Percentiles rank a stretch among this genome's conserved stretches.
These are phyloP conservation scores for Oegoconia quadripuncta DNA, from an alignment of 2,888 invertebrate species.

Conservation along the genomic window DNA sequence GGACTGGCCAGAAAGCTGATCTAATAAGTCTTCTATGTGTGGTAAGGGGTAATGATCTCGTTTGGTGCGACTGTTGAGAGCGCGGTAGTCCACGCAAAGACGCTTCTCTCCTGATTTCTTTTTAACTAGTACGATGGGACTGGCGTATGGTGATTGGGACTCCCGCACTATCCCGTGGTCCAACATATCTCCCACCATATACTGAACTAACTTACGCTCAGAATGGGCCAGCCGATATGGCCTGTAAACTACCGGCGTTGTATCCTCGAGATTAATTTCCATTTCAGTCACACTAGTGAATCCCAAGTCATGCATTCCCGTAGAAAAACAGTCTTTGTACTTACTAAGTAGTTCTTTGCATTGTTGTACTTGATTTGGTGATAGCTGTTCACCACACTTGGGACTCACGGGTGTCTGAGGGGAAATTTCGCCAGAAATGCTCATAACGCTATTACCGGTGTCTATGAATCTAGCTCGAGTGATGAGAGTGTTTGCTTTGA, in stretches of 20 bases:
- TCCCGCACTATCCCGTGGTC: slow-evolving; percentile 21
- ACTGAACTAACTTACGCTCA: slow-evolving; percentile 14
- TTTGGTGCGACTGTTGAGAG: slow-evolving; percentile 18
- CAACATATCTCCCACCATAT: slow-evolving; percentile 21
- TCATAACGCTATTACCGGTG: not conserved
- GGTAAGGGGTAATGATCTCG: slow-evolving; percentile 21
- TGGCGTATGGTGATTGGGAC: slow-evolving; percentile 24
- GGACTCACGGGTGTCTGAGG: not conserved
- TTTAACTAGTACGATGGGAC: slow-evolving; percentile 24
- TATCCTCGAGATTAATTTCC: slow-evolving; percentile 19
- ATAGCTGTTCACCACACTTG: not conserved
- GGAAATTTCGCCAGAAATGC: not conserved
- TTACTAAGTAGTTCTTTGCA: slow-evolving; percentile 2
- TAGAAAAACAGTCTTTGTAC: slow-evolving; percentile 17
- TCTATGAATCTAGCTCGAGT: not conserved
- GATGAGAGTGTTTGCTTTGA: too few relatives aligned
- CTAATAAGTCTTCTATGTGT: slow-evolving; percentile 5
- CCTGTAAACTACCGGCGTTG: slow-evolving; percentile 19
- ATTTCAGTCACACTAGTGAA: slow-evolving; percentile 19
- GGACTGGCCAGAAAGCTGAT: slow-evolving; percentile 7
- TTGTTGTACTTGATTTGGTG: not conserved
- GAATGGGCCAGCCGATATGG: slow-evolving; percentile 19
- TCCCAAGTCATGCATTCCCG: slow-evolving; percentile 15
- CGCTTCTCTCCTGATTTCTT: slow-evolving; percentile 23
- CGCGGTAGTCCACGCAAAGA: slow-evolving; percentile 23